Percentiles rank a stretch among this genome's conserved stretches.
phyloP scores from a whole-genome alignment of 2,797 vertebrate species.

The Merluccius polli region DNA sequence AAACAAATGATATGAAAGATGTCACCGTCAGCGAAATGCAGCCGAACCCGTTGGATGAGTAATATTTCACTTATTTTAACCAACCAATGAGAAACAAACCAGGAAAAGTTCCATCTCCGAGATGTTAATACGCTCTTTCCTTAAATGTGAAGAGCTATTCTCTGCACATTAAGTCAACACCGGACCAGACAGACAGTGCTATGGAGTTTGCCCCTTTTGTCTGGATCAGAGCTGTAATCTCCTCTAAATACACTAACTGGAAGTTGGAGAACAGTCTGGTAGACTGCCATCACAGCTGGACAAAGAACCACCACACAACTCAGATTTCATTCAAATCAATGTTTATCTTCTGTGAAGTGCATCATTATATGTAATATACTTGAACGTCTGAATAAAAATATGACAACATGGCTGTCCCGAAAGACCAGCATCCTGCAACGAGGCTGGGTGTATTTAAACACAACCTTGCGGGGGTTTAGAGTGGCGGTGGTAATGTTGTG shows the following conservation, averaged over 20 bases:
- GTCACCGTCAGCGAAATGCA: not conserved
- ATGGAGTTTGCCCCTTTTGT: conserved; percentile 61
- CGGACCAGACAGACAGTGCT: conserved; percentile 31
- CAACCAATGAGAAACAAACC: conserved; percentile 8
- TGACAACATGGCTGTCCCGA: conserved; percentile 44
- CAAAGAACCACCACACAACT: conserved; percentile 58
- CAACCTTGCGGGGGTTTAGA: conserved; percentile 31
- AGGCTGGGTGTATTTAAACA: conserved; percentile 54
- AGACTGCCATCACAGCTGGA: conserved; percentile 64
- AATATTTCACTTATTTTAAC: not conserved
- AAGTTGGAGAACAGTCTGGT: conserved; percentile 65
- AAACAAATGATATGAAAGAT: conserved; percentile 8
- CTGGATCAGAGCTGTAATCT: conserved; percentile 69
- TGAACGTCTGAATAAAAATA: conserved; percentile 68
- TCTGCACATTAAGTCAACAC: conserved; percentile 39
- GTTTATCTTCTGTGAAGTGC: conserved; percentile 68
- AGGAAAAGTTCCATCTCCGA: conserved; percentile 18
- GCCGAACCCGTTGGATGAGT: not conserved
- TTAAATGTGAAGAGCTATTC: conserved; percentile 37
- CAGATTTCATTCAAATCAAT: conserved; percentile 68
- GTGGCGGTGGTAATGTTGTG: conserved; percentile 47
- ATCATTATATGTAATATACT: conserved; percentile 69
- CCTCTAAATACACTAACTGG: conserved; percentile 70
- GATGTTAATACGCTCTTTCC: conserved; percentile 27
- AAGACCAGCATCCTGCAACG: conserved; percentile 31